Evolutionary conservation across 2,797 vertebrate species (phyloP), one percentile per base, ranked within the genome.

Genomic region (Lerista edwardsae): DNA sequence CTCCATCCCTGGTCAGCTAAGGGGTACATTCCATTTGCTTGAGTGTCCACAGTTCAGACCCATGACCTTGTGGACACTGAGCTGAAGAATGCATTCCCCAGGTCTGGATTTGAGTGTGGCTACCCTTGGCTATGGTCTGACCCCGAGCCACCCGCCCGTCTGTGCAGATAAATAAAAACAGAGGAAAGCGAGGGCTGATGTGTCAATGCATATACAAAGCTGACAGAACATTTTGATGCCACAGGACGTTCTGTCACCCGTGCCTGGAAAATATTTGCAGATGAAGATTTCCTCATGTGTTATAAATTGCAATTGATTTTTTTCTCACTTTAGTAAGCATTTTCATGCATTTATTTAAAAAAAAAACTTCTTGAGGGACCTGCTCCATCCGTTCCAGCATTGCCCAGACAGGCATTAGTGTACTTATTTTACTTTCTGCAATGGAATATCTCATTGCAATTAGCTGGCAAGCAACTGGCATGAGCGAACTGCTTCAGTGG

Each of bases 141-240:
- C 75, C 75, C 51, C 79, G 31, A 71, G 87, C 88, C 75, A 57
- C 44, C 79, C 36, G 36, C 51, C 77, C 84, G 39, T 88, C 81
- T 84, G 77, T 47, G 87, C 84, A 82, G 81, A 88, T 91, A 80
- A 77, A 90, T 73, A 90, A 78, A 87, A 85, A 41, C n/a, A 84
- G 80, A 17, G 57, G 55, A 61, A 79, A 36, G 5, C 76, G 23
- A 89, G 84, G 82, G 87, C 61, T 0, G 12, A n/a, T 82, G 29
- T 62, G 81, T 67, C 87, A 91, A 78, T 6, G 59, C 14, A 41
- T 25, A 78, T 77, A 87, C 73, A 76, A 83, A 80, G 64, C 86
- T 91, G 65, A 69, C 88, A 82, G 80, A 79, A 47, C 85, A 89
- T 91, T 92, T 87, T 31, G 75, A 90, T 92, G 90, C 84, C 41